Base-by-base conservation (phyloP, 2,113 vertebrate species). In the Eretmochelys imbricata region DNA sequence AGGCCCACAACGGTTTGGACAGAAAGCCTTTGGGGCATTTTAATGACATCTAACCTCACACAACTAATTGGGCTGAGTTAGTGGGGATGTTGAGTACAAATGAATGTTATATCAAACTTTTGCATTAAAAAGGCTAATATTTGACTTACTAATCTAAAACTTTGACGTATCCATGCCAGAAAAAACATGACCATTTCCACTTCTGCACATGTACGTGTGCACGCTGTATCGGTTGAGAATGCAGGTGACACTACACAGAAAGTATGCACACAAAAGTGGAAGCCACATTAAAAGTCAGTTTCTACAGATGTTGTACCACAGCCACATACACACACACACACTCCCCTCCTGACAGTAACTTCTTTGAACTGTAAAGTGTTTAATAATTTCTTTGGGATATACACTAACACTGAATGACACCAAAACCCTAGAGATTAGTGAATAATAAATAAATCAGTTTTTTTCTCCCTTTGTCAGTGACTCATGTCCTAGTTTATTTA, bases 341-440 rank as follows among this genome's bases (percentile, higher is more conserved):
- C 42, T 42, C 42, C 42, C n/a, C n/a, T 17, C n/a, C 62, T 2
- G 3, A 8, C 42, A 91, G 53, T 82, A 95, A 90, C 35, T 27
- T 48, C 13, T 8, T 46, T 82, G 20, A 91, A 89, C 14, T 72
- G 51, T 46, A 59, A 69, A 84, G 48, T 62, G 27, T 84, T 91
- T 9, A 85, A n/a, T 62, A 86, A 88, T 80, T 84, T 94, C 29
- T 93, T 62, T 78, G 72, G 69, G 19, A 87, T 83, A 25, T 19
- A 80, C 31, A 10, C 13, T 84, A 91, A 91, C n/a, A 82, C 29
- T 84, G 93, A 89, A 84, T 57, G 80, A 94, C 62, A 93, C 38
- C 0, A 0, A 84, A 35, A 3, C 51, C 87, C 82, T 90, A 10
- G 69, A 84, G 53, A 82, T 76, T 55, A 93, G 0, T 90, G 54